phyloP scores from a whole-genome alignment of 2,888 invertebrate species.

The Listrodromus nycthemerus region DNA sequence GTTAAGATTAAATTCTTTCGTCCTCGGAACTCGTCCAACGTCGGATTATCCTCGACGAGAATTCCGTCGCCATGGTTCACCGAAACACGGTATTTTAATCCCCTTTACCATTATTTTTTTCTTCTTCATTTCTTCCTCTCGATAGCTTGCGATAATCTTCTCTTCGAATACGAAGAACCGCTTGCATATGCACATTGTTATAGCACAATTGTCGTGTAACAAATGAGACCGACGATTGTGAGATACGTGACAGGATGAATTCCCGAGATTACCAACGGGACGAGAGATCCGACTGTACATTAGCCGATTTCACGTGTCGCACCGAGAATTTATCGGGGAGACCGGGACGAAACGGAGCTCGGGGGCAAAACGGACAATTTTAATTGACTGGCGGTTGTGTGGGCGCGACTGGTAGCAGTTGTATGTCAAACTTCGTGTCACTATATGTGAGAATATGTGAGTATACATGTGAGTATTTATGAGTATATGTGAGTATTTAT shows the following conservation, averaged over 20 bases:
- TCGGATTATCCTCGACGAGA: constrained; percentile 39
- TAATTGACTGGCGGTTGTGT: no score
- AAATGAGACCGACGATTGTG: not conserved
- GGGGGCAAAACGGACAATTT: no score
- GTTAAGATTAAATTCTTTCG: constrained; percentile 43
- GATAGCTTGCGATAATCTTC: constrained; percentile 25
- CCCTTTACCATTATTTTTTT: not conserved
- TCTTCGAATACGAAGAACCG: constrained; percentile 31
- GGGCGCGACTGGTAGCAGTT: no score
- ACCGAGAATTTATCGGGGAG: not conserved
- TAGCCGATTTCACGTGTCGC: not conserved
- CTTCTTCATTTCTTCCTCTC: not conserved
- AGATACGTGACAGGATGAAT: not conserved
- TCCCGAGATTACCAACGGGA: no score
- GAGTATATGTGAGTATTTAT: no score
- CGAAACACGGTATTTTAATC: constrained; percentile 9
- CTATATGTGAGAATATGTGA: no score
- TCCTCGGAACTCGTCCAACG: not conserved
- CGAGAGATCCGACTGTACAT: not conserved
- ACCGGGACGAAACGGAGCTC: no score
- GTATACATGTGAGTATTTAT: no score
- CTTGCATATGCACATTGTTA: not conserved
- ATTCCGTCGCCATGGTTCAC: not conserved
- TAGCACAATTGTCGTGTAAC: not conserved
- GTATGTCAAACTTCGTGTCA: no score